A percentile compares a stretch with the other conserved stretches of the same genome.
phyloP scores from a whole-genome alignment of 2,888 invertebrate species.

The Drosophila crucigera region DNA sequence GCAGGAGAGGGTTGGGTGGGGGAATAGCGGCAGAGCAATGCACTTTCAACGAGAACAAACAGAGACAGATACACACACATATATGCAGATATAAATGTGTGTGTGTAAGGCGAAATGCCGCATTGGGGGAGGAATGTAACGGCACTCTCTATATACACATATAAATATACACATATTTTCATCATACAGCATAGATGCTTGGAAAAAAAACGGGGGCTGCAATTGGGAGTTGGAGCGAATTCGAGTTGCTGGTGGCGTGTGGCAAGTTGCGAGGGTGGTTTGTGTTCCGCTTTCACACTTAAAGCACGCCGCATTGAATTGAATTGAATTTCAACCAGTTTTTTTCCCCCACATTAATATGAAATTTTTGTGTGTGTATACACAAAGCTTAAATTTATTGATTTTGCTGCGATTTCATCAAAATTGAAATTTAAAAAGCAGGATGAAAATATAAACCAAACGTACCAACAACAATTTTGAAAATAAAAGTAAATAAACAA shows the following conservation, averaged over 20 bases:
- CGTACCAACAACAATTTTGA: constrained; percentile 15
- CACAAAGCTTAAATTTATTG: constrained; percentile 73
- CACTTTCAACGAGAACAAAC: constrained; percentile 65
- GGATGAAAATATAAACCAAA: constrained; percentile 51
- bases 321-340: constrained; percentile 59
- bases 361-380: constrained; percentile 60
- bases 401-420: constrained; percentile 63
- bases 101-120: constrained; percentile 61
- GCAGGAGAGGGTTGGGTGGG: not conserved
- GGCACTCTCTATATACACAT: constrained; percentile 54
- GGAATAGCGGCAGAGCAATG: constrained; percentile 64
- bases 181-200: constrained; percentile 52
- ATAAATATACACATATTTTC: constrained; percentile 33
- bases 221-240: constrained; percentile 46
- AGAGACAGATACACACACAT: constrained; percentile 59
- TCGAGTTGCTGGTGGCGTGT: constrained; percentile 13
- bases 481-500: constrained; percentile 12
- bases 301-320: constrained; percentile 61
- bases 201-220: constrained; percentile 24
- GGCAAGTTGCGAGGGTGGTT: constrained; percentile 64
- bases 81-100: constrained; percentile 10
- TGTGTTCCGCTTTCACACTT: constrained; percentile 67
- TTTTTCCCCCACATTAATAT: constrained; percentile 45
- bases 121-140: constrained; percentile 69
- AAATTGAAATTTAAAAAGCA: constrained; percentile 58